Percentiles rank a stretch among this genome's conserved stretches.
Conservation (phyloP, 2,797 vertebrate species). For the Melanotaenia boesemani region DNA sequence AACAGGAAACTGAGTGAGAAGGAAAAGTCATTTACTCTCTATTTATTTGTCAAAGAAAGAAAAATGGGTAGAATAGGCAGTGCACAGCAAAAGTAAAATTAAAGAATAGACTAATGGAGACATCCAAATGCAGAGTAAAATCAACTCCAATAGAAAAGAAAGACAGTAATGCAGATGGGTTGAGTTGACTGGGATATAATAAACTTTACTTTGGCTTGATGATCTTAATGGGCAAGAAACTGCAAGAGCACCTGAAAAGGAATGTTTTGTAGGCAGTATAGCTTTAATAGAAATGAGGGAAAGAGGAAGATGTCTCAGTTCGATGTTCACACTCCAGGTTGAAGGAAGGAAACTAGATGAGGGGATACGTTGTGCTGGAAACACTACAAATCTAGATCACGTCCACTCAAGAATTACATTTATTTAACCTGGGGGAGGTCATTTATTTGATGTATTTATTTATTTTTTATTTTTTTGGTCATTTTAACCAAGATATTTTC, state of each 20-base stretch:
- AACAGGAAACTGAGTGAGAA: not conserved
- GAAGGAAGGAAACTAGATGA: no score
- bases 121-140: not conserved
- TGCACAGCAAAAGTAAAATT: not conserved
- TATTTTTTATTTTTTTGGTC: no score
- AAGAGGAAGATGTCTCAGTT: not conserved
- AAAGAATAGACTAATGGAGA: not conserved
- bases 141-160: conserved; percentile 14
- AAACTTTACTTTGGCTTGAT: conserved; percentile 26
- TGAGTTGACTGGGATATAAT: conserved; percentile 10
- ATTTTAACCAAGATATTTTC: not conserved
- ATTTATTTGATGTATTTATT: no score
- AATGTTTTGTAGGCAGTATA: conserved; percentile 6
- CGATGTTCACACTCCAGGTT: not conserved
- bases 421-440: not conserved
- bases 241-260: conserved; percentile 9
- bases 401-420: no score
- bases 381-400: no score
- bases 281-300: not conserved
- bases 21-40: conserved; percentile 8
- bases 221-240: conserved; percentile 31
- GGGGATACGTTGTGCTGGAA: no score
- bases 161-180: not conserved
- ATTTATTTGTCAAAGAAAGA: conserved; percentile 19
- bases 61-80: conserved; percentile 4